These are phyloP conservation scores for Nothoprocta pentlandii DNA, from an alignment of 2,113 vertebrate genomes.

Conservation along the genomic window DNA sequence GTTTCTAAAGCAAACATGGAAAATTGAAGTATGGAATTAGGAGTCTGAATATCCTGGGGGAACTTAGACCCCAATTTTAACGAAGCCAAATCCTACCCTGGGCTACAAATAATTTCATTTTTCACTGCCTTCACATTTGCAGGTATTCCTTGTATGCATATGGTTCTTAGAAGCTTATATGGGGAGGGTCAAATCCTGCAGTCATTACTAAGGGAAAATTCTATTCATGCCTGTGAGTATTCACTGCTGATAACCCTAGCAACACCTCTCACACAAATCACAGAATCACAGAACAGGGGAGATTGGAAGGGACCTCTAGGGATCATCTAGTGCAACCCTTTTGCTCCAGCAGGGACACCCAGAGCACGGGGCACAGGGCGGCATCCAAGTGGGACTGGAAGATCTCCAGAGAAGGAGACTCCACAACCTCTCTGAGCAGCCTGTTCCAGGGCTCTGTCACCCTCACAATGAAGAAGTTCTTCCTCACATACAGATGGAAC, in stretches of 20 bases:
- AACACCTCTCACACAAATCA: conserved; percentile 23
- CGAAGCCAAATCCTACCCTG: conserved; percentile 24
- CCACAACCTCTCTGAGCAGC: too few relatives aligned
- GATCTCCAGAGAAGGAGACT: too few relatives aligned
- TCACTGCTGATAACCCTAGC: conserved; percentile 20
- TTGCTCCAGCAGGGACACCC: too few relatives aligned
- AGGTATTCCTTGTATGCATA: not conserved
- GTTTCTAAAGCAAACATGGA: conserved; percentile 20
- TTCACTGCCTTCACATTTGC: conserved; percentile 27
- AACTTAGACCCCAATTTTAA: conserved; percentile 5
- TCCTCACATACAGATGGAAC: too few relatives aligned
- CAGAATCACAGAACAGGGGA: too few relatives aligned
- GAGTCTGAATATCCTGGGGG: conserved; percentile 11
- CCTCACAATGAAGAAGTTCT: too few relatives aligned
- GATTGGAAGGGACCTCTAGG: too few relatives aligned
- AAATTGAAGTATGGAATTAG: conserved; percentile 34
- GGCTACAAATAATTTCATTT: conserved; percentile 30
- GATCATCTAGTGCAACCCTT: too few relatives aligned
- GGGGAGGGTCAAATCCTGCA: not conserved
- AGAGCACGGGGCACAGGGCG: too few relatives aligned
- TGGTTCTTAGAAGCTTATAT: conserved; percentile 9
- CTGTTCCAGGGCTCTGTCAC: too few relatives aligned
- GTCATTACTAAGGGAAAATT: conserved; percentile 50
- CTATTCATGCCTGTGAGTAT: not conserved
- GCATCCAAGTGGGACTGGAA: too few relatives aligned